Evolutionary conservation across 2,888 invertebrate species (phyloP).

Genomic region (Hyles lineata): DNA sequence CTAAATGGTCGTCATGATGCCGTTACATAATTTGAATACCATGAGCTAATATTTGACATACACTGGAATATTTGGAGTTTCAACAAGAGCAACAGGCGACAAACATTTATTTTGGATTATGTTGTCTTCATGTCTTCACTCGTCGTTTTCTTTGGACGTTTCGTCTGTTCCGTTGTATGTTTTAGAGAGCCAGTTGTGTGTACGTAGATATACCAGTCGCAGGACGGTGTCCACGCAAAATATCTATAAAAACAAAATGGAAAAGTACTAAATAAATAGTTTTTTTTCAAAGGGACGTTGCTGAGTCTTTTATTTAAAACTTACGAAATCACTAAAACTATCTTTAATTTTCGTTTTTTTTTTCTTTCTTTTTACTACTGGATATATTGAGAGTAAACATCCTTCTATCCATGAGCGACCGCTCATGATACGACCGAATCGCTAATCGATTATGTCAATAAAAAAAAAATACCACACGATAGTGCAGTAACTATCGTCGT

Average conservation of each 20-base stretch:
- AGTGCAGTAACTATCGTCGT: too few relatives aligned
- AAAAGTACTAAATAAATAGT: not conserved
- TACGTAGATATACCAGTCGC: slow-evolving; percentile 60
- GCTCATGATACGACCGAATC: too few relatives aligned
- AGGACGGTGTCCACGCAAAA: slow-evolving; percentile 60
- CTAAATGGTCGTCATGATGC: not conserved
- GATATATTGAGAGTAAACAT: too few relatives aligned
- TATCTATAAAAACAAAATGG: slow-evolving; percentile 47
- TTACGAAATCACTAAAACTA: too few relatives aligned
- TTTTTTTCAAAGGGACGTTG: not conserved
- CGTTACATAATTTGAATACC: not conserved
- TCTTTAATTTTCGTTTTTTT: too few relatives aligned
- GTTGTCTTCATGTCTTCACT: slow-evolving; percentile 22
- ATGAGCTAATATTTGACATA: not conserved
- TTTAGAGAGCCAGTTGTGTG: slow-evolving; percentile 53
- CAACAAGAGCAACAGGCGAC: not conserved
- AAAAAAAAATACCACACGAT: too few relatives aligned
- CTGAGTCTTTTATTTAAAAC: not conserved
- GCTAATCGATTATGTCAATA: too few relatives aligned
- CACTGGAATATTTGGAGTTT: not conserved
- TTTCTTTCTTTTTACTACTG: too few relatives aligned
- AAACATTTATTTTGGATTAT: not conserved
- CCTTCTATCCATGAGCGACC: too few relatives aligned
- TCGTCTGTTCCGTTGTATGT: slow-evolving; percentile 20
- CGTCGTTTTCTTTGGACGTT: slow-evolving; percentile 19